Base-by-base conservation (phyloP, 1,140 invertebrate species). In the Drosophila saltans region DNA sequence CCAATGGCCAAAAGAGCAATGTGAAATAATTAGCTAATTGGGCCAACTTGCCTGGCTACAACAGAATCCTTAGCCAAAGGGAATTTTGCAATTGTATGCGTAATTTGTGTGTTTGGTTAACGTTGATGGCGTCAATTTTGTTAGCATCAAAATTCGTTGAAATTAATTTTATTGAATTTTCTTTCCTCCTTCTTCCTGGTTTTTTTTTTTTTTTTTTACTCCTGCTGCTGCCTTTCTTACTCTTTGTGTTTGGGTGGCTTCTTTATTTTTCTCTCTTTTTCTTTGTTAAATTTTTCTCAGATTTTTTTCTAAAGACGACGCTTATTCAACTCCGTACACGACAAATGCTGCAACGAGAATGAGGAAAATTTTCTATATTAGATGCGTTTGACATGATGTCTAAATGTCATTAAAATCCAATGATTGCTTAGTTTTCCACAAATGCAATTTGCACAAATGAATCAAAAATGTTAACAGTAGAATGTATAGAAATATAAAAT, bases 81-180 rank as follows among this genome's bases (percentile, higher is more conserved):
- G 91, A 92, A 91, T 91, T 92, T 92, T 91, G 83, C 84, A 88
- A 91, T 91, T 91, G 88, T 83, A 81, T 90, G 69, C 70, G 86
- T 80, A 76, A 79, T 82, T 82, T 85, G 85, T 85, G 75, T 75
- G 84, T 72, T 56, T 81, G 63, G 58, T 78, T 66, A 52, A 52
- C 21, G 72, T 33, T 59, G 39, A 39, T 36, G 36, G 74, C 21
- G 56, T 69, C 60, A 78, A 64, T 72, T 76, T 68, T 40, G 75
- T 81, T 78, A 85, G 68, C 76, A 69, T 21, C 33, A 41, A 40
- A 79, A 72, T 66, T 39, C 57, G 33, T 40, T 59, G 3, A 59
- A 59, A 16, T 9, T 52, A 10, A 26, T 52, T 52, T 52, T 24
- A 21, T 26, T 52, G 24, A 26, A 24, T 26, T 52, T 52, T 52